These are phyloP conservation scores for Yasuhikotakia modesta DNA, from an alignment of 2,797 vertebrate genomes.

Conservation along the genomic window DNA sequence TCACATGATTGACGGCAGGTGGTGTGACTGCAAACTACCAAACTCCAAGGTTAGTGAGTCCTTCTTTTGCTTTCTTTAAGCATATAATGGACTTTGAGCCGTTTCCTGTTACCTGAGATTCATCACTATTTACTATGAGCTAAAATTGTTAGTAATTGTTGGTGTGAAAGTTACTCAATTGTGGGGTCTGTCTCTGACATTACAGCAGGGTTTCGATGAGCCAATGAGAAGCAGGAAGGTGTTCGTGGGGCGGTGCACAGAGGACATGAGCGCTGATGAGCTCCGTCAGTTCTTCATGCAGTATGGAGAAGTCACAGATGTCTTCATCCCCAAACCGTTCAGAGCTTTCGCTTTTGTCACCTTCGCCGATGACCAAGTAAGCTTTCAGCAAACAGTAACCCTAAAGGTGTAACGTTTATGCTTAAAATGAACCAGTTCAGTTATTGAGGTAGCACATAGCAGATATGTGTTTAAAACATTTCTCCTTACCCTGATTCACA, in stretches of 20 bases:
- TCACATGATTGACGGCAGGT: slow-evolving; percentile 98
- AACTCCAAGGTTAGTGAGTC: slow-evolving; percentile 87
- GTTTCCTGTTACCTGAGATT: too few species aligned
- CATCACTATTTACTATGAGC: neutral
- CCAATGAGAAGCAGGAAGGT: slow-evolving; percentile 95
- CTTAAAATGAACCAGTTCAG: too few species aligned
- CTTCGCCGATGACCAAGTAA: slow-evolving; percentile 97
- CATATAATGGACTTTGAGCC: neutral
- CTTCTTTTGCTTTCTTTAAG: neutral
- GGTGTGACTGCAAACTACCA: slow-evolving; percentile 98
- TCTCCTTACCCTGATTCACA: too few species aligned
- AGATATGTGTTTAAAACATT: too few species aligned
- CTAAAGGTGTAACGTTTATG: too few species aligned
- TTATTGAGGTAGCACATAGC: too few species aligned
- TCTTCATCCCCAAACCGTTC: slow-evolving; percentile 72
- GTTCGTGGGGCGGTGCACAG: slow-evolving; percentile 97
- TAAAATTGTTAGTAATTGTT: too few species aligned
- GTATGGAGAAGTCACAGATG: slow-evolving; percentile 97
- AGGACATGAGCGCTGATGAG: slow-evolving; percentile 95
- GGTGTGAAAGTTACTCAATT: neutral
- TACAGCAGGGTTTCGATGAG: slow-evolving; percentile 88
- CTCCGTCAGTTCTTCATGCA: slow-evolving; percentile 95
- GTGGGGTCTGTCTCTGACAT: neutral
- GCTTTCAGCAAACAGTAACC: neutral
- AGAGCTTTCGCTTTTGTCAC: slow-evolving; percentile 97